phyloP scores from a whole-genome alignment of 1,140 invertebrate species.

The Pygmarrhopalites habei region DNA sequence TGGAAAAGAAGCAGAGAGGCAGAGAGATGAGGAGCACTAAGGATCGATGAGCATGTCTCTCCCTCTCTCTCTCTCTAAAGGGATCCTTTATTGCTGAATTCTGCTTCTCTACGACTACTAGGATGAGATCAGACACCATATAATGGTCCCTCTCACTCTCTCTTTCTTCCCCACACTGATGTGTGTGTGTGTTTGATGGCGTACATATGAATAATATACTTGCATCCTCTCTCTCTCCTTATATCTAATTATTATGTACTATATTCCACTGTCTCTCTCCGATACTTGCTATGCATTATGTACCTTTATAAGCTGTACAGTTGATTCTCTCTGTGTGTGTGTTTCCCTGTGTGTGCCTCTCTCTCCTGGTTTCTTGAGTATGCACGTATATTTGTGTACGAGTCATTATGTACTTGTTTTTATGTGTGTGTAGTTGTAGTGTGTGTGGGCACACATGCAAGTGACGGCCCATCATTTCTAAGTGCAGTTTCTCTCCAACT shows the following conservation, averaged over 20 bases:
- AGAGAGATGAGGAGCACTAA: background rate
- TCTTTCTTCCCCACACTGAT: background rate
- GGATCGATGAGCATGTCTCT: slow-evolving; percentile 12
- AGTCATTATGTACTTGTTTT: slow-evolving; percentile 9
- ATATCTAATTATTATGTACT: too few species aligned
- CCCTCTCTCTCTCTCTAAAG: background rate
- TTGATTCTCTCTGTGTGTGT: background rate
- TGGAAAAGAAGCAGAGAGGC: background rate
- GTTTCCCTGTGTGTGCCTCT: background rate
- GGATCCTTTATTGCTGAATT: slow-evolving; percentile 13
- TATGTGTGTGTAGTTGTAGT: background rate
- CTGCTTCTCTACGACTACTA: slow-evolving; percentile 4
- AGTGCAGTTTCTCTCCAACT: background rate
- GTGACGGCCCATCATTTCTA: background rate
- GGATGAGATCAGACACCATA: background rate
- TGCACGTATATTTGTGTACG: background rate
- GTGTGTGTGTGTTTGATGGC: too few species aligned
- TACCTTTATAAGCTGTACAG: too few species aligned
- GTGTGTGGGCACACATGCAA: background rate
- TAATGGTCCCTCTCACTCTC: background rate
- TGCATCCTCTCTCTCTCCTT: too few species aligned
- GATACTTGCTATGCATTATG: too few species aligned
- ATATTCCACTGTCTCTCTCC: too few species aligned
- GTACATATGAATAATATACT: too few species aligned
- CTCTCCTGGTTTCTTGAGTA: background rate